These are phyloP conservation scores for Bombus pyrosoma DNA, from an alignment of 1,140 invertebrate species.

Conservation along the genomic window DNA sequence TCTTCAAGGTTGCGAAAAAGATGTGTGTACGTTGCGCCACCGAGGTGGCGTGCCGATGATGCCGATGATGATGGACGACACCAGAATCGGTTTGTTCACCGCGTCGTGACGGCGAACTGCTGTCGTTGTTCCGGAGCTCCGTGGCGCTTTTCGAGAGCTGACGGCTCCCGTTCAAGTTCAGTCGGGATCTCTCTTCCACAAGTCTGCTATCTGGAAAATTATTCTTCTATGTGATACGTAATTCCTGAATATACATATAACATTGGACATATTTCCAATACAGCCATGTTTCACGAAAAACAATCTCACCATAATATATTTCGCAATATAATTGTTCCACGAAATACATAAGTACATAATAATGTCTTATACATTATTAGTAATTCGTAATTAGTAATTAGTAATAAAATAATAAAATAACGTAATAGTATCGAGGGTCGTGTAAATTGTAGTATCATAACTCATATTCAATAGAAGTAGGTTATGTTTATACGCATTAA, in stretches of 20 bases:
- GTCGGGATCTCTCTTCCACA: constrained; percentile 68
- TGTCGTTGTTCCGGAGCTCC: constrained; percentile 75
- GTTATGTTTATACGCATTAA: no score
- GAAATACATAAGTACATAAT: neutral
- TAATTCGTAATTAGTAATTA: no score
- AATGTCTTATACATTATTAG: no score
- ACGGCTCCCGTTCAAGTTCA: constrained; percentile 76
- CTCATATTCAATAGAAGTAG: no score
- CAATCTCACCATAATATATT: neutral
- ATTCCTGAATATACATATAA: neutral
- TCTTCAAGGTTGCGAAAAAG: constrained; percentile 88
- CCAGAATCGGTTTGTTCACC: constrained; percentile 44
- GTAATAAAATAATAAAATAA: no score
- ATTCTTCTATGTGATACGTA: neutral
- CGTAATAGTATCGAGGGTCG: no score
- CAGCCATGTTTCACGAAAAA: neutral
- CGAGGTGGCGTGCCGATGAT: constrained; percentile 78
- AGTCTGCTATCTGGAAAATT: constrained; percentile 50
- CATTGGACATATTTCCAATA: no score
- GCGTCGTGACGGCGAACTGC: constrained; percentile 61
- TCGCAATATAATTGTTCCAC: neutral
- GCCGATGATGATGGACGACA: constrained; percentile 71
- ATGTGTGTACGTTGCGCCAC: constrained; percentile 88
- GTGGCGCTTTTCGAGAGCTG: constrained; percentile 81
- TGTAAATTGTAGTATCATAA: no score